Evolutionary conservation across 2,113 vertebrate genomes (phyloP).

Genomic region (Pseudopipra pipra): DNA sequence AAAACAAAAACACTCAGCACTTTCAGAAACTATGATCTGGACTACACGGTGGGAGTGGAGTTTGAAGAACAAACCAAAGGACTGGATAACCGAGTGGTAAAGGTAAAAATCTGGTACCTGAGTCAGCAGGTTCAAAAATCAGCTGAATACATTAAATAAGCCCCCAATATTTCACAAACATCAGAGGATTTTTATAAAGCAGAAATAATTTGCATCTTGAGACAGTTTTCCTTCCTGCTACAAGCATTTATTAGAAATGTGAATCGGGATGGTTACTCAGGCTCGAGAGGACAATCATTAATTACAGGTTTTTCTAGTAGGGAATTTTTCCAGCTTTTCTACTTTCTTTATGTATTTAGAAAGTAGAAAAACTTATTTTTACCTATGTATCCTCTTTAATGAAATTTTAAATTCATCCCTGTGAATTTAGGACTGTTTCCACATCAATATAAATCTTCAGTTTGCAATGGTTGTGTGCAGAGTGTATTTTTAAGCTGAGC

Average conservation of each 20-base stretch:
- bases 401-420: not conserved
- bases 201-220: not conserved
- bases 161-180: not conserved
- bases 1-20: slow-evolving; percentile 92
- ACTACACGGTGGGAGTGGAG: slow-evolving; percentile 88
- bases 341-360: not conserved
- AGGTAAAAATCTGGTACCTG: slow-evolving; percentile 68
- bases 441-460: too few relatives aligned
- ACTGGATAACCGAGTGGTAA: slow-evolving; percentile 85
- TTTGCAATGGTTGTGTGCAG: not conserved
- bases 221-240: not conserved
- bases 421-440: not conserved
- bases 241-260: not conserved
- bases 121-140: not conserved
- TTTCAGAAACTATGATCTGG: slow-evolving; percentile 90
- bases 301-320: not conserved
- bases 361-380: not conserved
- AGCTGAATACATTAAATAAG: not conserved
- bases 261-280: not conserved
- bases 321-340: not conserved
- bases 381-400: not conserved
- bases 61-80: slow-evolving; percentile 92
- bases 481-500: not conserved
- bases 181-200: not conserved
- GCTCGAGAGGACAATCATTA: not conserved